Conservation (phyloP, 2,888 invertebrate species). For the Holacanthella duospinosa region DNA sequence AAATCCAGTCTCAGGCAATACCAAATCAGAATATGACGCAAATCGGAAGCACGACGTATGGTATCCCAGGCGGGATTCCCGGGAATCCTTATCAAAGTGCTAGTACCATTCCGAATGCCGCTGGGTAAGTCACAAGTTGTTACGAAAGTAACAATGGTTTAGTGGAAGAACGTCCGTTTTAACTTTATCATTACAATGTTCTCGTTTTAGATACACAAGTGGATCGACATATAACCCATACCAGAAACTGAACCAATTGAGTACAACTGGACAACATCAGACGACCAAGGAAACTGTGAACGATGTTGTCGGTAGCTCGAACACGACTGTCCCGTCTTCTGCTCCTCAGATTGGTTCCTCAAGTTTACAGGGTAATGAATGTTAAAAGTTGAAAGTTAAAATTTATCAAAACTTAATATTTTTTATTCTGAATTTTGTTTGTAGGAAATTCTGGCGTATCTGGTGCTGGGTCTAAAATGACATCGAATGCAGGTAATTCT, state of each 20-base stretch:
- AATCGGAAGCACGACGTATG: not conserved
- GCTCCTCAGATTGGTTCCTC: conserved; percentile 11
- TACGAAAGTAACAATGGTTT: not conserved
- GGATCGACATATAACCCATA: not conserved
- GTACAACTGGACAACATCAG: not conserved
- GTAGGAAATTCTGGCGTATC: conserved; percentile 11
- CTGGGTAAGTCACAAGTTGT: not conserved
- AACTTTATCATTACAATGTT: not conserved
- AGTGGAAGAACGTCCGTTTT: not conserved
- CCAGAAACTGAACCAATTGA: not conserved
- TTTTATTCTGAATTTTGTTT: not conserved
- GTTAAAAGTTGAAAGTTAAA: not conserved
- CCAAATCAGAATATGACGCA: not conserved
- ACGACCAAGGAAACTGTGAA: conserved; percentile 25
- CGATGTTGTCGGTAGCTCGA: conserved; percentile 17
- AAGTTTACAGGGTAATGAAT: not conserved
- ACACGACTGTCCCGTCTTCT: conserved; percentile 22
- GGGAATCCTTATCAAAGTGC: not conserved
- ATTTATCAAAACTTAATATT: not conserved
- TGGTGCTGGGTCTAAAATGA: conserved; percentile 22
- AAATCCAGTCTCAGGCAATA: not conserved
- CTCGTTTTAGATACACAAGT: not conserved
- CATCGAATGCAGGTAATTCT: not conserved
- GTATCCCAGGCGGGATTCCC: not conserved
- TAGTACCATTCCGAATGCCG: not conserved